A percentile compares a stretch with the other conserved stretches of the same genome.
Evolutionary conservation across 2,888 invertebrate species (phyloP).

Genomic region (Oscheius onirici): DNA sequence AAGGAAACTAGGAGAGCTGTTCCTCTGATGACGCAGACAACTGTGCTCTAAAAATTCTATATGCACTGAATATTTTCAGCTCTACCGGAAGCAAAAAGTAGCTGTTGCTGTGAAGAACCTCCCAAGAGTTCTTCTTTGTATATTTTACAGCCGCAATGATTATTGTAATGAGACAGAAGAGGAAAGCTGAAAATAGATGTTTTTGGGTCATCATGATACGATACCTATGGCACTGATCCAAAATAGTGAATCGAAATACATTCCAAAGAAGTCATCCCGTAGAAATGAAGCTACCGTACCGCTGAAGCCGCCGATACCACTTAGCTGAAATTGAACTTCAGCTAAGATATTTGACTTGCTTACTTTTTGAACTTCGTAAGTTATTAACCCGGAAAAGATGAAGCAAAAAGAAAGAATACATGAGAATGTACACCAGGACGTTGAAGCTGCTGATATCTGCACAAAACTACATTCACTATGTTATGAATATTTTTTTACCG

Average conservation of each 20-base stretch:
- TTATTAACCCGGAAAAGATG: background rate
- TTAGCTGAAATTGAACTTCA: background rate
- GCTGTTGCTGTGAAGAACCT: background rate
- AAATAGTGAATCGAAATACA: slow-evolving; percentile 1
- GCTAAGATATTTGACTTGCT: background rate
- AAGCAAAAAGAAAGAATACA: background rate
- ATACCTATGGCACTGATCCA: slow-evolving; percentile 14
- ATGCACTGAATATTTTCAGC: background rate
- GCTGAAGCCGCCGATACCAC: background rate
- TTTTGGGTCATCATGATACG: background rate
- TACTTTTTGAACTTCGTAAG: slow-evolving; percentile 17
- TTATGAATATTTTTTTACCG: background rate
- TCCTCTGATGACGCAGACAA: slow-evolving; percentile 1
- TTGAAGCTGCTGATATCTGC: background rate
- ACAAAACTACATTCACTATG: background rate
- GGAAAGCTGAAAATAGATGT: background rate
- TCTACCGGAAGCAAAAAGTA: slow-evolving; percentile 19
- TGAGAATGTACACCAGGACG: background rate
- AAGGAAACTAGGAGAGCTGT: background rate
- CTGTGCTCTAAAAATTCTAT: background rate
- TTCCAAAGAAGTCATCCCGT: background rate
- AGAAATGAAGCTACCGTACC: slow-evolving; percentile 3
- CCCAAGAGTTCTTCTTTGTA: background rate
- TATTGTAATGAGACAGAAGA: background rate
- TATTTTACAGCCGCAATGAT: background rate